Evolutionary conservation across 1,140 invertebrate genomes (phyloP).

Genomic region (Drosophila pachea): DNA sequence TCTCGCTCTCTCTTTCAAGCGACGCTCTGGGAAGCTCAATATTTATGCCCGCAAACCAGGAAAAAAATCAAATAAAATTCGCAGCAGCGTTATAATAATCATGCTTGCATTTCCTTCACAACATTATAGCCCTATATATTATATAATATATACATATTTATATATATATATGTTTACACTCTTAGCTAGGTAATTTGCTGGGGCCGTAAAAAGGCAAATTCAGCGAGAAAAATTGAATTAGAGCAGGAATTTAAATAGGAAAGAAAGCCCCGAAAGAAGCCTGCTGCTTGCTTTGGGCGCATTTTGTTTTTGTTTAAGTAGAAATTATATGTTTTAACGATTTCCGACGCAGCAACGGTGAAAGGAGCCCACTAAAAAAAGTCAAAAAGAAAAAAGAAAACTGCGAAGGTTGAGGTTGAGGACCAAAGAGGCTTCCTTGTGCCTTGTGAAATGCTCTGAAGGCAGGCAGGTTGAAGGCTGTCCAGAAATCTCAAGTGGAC

Average conservation of each 20-base stretch:
- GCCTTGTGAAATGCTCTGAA: background rate
- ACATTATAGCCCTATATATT: conserved; percentile 26
- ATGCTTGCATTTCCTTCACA: conserved; percentile 56
- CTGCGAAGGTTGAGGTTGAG: background rate
- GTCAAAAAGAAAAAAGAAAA: conserved; percentile 1
- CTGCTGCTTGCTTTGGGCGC: conserved; percentile 5
- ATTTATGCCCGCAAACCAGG: conserved; percentile 12
- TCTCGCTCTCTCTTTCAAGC: background rate
- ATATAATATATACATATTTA: conserved; percentile 11
- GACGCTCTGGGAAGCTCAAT: conserved; percentile 6
- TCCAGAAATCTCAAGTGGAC: too few relatives aligned
- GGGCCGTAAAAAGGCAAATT: conserved; percentile 54
- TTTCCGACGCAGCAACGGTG: conserved; percentile 34
- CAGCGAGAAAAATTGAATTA: conserved; percentile 72
- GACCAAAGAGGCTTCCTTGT: background rate
- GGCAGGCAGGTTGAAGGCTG: too few relatives aligned
- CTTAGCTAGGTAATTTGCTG: conserved; percentile 46
- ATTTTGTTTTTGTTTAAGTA: conserved; percentile 59
- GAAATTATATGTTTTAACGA: conserved; percentile 60
- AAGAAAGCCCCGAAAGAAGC: conserved; percentile 17
- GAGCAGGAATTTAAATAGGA: conserved; percentile 70
- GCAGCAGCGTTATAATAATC: conserved; percentile 62
- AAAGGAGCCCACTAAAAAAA: background rate
- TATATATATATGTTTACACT: conserved; percentile 30
- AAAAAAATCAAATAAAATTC: conserved; percentile 29